Evolutionary conservation across 2,113 vertebrate species (phyloP).

Genomic region (Henicopernis longicauda): DNA sequence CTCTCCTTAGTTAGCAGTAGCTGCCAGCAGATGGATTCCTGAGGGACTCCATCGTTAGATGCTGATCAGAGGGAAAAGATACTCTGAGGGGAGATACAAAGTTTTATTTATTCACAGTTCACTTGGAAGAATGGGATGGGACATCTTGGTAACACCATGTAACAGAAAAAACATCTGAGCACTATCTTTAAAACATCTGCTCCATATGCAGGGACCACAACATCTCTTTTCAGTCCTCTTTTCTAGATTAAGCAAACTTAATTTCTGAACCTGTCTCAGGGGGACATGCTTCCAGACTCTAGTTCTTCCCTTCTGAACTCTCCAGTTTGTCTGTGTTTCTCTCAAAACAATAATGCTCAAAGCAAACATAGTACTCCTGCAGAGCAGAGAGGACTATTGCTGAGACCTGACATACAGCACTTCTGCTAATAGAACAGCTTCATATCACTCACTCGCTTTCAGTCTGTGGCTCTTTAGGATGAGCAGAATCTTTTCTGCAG

Average conservation of each 20-base stretch:
- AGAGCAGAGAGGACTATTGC: not conserved
- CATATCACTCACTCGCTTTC: accelerated
- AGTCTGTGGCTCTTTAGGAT: not conserved
- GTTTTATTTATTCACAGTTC: not conserved
- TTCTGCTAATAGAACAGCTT: not conserved
- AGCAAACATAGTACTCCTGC: not conserved
- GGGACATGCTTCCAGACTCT: not conserved
- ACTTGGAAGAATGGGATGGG: not conserved
- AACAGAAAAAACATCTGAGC: not conserved
- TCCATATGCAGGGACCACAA: not conserved
- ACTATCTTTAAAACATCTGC: not conserved
- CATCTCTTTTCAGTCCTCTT: not conserved
- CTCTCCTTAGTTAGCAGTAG: not conserved
- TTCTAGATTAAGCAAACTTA: not conserved
- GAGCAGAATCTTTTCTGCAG: not conserved
- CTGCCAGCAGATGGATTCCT: not conserved
- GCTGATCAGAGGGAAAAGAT: not conserved
- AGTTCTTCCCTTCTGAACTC: not conserved
- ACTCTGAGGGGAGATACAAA: not conserved
- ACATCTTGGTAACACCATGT: not conserved
- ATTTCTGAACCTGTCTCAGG: not conserved
- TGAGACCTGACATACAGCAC: not conserved
- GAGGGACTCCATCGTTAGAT: not conserved
- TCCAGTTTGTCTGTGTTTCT: not conserved
- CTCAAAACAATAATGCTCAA: not conserved